Base-by-base conservation (phyloP, 2,113 vertebrate species). In the Aegithalos caudatus region DNA sequence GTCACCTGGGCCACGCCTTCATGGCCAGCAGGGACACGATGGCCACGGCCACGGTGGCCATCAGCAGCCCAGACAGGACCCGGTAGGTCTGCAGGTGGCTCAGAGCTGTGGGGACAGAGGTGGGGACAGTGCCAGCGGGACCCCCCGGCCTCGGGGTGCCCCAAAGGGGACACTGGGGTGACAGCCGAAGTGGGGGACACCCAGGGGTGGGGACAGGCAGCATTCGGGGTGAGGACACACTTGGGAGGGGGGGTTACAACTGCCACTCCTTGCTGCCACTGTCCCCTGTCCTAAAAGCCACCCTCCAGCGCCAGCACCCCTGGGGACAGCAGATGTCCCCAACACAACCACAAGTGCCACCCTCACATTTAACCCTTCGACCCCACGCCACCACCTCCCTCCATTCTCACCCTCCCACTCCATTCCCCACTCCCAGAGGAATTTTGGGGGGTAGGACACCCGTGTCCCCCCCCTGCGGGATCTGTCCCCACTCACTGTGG, bases 361-460 rank as follows among this genome's bases (percentile, higher is more conserved):
- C 60, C 2, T 2, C 14, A 0, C 0, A 0, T 5, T 42, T 4
- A 10, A 7, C 25, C 3, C 0, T 14, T 13, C 11, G 3, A 10
- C 14, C 60, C 44, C 64, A 6, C 35, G 5, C 18, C 44, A 3
- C 23, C 25, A 35, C 40, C 29, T 76, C 35, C 0, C 45, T 0
- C 7, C 5, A 10, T 11, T 14, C 4, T 12, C 42, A 6, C 27
- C 1, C 3, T 20, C 73, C 57, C 35, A 1, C 13, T 2, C 37
- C 29, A 5, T 24, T 11, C 10, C 19, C 54, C 9, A 0, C 5
- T 16, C 9, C 44, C 5, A 1, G 17, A n/a, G 42, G 23, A 35
- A 56, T 13, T 56, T 19, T n/a, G n/a, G n/a, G n/a, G n/a, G n/a
- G n/a, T n/a, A n/a, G n/a, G n/a, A n/a, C n/a, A n/a, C n/a, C n/a